A percentile compares a stretch with the other conserved stretches of the same genome.
Conservation (phyloP, 2,888 invertebrate species). For the Neoaliturus tenellus region DNA sequence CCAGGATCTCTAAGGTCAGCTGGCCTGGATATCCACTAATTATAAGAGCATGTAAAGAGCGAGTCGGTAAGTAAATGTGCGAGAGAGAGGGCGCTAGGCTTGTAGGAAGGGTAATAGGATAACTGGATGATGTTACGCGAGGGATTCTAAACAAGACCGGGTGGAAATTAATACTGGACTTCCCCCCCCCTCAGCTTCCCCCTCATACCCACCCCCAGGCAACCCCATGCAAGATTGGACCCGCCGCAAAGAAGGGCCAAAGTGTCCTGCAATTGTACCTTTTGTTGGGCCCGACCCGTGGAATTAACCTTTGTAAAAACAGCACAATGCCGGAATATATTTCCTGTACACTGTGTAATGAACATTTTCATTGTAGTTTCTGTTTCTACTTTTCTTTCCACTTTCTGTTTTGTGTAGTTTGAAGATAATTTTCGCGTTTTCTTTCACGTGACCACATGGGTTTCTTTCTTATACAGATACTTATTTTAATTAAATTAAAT, state of each 20-base stretch:
- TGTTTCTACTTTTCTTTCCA: no score
- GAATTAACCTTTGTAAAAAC: conserved; percentile 26
- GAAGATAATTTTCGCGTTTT: no score
- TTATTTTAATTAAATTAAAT: no score
- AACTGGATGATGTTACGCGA: conserved; percentile 45
- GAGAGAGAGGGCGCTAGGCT: background rate
- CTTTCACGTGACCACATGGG: no score
- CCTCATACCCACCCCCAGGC: background rate
- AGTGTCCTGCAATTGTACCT: conserved; percentile 26
- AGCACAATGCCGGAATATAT: conserved; percentile 19
- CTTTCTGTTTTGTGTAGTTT: no score
- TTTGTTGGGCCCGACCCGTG: conserved; percentile 6
- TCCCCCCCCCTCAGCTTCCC: conserved; percentile 4
- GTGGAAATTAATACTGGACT: conserved; percentile 47
- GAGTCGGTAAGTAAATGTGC: background rate
- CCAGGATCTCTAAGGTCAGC: background rate
- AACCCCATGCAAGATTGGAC: conserved; percentile 20
- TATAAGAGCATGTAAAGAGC: conserved; percentile 9
- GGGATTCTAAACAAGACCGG: conserved; percentile 42
- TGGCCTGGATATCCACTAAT: background rate
- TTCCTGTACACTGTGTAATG: background rate
- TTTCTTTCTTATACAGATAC: no score
- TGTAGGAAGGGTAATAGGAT: conserved; percentile 24
- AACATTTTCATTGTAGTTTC: no score
- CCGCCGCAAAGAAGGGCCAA: conserved; percentile 28